These are phyloP conservation scores for Malthinus flaveolus DNA, from an alignment of 2,888 invertebrate species.

Conservation along the genomic window DNA sequence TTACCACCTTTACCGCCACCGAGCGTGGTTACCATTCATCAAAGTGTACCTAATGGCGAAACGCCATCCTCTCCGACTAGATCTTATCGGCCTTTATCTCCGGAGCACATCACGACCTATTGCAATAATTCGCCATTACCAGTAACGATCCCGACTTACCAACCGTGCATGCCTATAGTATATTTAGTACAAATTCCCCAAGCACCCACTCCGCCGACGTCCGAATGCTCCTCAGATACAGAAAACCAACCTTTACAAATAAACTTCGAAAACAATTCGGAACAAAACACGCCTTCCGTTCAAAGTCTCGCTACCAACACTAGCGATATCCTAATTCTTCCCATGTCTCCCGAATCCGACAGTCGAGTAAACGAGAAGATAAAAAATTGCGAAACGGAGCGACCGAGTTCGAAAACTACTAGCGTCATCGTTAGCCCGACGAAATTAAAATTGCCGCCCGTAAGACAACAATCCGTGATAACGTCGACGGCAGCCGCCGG, in stretches of 20 bases:
- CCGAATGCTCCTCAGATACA: conserved; percentile 73
- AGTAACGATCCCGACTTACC: conserved; percentile 43
- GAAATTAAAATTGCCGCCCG: conserved; percentile 23
- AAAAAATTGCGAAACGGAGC: conserved; percentile 10
- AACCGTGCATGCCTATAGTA: conserved; percentile 45
- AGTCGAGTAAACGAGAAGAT: conserved; percentile 14
- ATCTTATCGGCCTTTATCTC: conserved; percentile 45
- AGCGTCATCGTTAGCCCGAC: conserved; percentile 32
- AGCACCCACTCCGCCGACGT: conserved; percentile 69
- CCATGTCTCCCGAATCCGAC: conserved; percentile 54
- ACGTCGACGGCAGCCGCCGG: conserved; percentile 33
- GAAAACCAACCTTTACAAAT: conserved; percentile 60
- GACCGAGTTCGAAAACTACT: conserved; percentile 15
- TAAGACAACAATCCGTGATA: conserved; percentile 38
- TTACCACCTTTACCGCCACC: conserved; percentile 75
- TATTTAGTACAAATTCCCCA: conserved; percentile 53
- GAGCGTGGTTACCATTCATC: conserved; percentile 67
- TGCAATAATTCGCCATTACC: conserved; percentile 39
- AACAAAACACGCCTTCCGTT: conserved; percentile 19
- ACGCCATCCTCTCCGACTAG: conserved; percentile 41
- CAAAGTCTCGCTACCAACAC: conserved; percentile 53
- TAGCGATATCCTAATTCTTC: conserved; percentile 54
- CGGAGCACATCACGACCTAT: conserved; percentile 38
- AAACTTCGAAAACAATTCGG: conserved; percentile 20
- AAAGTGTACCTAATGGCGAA: conserved; percentile 55